Evolutionary conservation across 2,113 vertebrate genomes (phyloP).

Genomic region (Saccopteryx bilineata): DNA sequence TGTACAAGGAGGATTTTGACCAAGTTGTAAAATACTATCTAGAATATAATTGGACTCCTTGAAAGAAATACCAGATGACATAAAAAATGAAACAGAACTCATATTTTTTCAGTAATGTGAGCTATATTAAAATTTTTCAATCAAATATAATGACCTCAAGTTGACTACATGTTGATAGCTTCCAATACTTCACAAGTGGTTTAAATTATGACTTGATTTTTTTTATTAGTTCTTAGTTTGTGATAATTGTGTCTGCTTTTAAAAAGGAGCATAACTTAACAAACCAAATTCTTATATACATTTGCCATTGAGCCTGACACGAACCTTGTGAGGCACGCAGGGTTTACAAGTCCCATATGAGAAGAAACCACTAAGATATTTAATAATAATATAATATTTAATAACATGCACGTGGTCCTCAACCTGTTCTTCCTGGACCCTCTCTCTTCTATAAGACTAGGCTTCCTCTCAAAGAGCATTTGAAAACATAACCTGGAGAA

Average conservation of each 20-base stretch:
- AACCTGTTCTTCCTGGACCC: neutral
- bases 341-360: neutral
- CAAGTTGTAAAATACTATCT: neutral
- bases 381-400: neutral
- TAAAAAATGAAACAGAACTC: neutral
- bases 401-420: neutral
- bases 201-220: neutral
- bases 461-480: constrained; percentile 15
- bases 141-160: constrained; percentile 34
- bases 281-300: neutral
- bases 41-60: constrained; percentile 10
- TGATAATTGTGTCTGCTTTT: neutral
- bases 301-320: neutral
- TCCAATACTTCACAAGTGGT: neutral
- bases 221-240: constrained; percentile 26
- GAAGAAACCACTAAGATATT: neutral
- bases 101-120: neutral
- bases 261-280: neutral
- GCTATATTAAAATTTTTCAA: constrained; percentile 44
- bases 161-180: neutral
- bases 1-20: constrained; percentile 32
- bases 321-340: neutral
- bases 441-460: neutral
- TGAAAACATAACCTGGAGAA: neutral
- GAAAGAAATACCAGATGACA: constrained; percentile 52